These are phyloP conservation scores for Pangasius sanitwongsei DNA, from an alignment of 2,797 vertebrate genomes.

Conservation along the genomic window DNA sequence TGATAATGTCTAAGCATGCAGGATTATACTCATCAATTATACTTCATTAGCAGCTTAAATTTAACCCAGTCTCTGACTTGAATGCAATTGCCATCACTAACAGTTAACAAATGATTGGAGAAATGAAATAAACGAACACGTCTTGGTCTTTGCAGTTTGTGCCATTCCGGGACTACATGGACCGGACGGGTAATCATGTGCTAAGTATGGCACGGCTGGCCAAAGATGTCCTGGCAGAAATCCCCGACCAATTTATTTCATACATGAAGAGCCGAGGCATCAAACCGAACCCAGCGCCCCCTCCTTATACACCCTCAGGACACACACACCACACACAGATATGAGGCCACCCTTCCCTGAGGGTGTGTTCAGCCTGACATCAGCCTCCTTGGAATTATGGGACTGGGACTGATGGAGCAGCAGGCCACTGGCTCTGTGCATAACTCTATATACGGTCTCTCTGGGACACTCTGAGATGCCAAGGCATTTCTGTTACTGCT, in stretches of 20 bases:
- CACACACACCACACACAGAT: conserved; percentile 84
- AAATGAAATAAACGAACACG: not conserved
- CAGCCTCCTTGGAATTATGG: conserved; percentile 63
- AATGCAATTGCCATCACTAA: not conserved
- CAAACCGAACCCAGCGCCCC: conserved; percentile 82
- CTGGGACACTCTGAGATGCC: conserved; percentile 56
- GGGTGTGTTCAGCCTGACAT: conserved; percentile 55
- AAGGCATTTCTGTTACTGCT: conserved; percentile 54
- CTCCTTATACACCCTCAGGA: conserved; percentile 74
- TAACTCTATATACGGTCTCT: conserved; percentile 61
- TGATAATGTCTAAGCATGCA: conserved; percentile 26
- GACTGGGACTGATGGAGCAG: conserved; percentile 52
- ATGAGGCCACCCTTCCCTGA: conserved; percentile 67
- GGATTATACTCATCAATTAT: conserved; percentile 1
- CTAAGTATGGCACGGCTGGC: conserved; percentile 94
- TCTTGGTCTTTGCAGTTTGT: conserved; percentile 80
- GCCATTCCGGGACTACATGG: conserved; percentile 93
- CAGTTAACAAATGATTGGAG: not conserved
- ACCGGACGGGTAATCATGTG: conserved; percentile 88
- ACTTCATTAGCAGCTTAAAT: conserved; percentile 21
- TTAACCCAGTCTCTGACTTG: not conserved
- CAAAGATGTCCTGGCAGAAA: conserved; percentile 95
- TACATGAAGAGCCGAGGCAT: conserved; percentile 96
- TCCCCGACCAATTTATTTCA: conserved; percentile 95
- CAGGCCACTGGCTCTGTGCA: conserved; percentile 28